Conservation (phyloP, 2,888 invertebrate genomes). For the Chymomyza caudatula region DNA sequence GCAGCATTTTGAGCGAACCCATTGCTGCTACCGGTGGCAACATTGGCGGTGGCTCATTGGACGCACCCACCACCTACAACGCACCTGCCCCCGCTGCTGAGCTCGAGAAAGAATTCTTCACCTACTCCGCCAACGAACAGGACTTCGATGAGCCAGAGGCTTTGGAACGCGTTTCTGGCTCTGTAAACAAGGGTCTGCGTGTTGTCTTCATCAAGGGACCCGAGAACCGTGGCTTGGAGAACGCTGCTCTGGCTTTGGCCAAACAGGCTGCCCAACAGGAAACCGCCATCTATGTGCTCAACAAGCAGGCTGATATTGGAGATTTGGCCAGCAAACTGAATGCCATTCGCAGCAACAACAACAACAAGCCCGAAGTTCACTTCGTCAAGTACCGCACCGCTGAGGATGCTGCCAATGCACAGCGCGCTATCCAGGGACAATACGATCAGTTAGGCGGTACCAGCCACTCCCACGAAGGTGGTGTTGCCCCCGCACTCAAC, state of each 20-base stretch:
- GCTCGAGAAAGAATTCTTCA: conserved; percentile 65
- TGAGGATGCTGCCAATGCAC: conserved; percentile 71
- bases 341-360: conserved; percentile 45
- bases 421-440: conserved; percentile 66
- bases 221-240: conserved; percentile 64
- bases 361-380: conserved; percentile 72
- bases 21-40: neutral
- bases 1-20: conserved; percentile 11
- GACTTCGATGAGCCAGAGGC: conserved; percentile 58
- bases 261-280: conserved; percentile 68
- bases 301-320: conserved; percentile 67
- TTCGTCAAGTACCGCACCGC: conserved; percentile 75
- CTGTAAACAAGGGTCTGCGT: conserved; percentile 62
- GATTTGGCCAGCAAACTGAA: conserved; percentile 61
- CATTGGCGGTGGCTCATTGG: conserved; percentile 17
- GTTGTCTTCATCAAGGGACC: conserved; percentile 72
- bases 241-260: conserved; percentile 67
- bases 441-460: conserved; percentile 65
- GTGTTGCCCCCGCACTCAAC: conserved; percentile 65
- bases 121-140: conserved; percentile 66
- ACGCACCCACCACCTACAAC: conserved; percentile 43
- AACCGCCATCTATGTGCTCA: conserved; percentile 74
- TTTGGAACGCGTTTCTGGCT: conserved; percentile 39
- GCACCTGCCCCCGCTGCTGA: conserved; percentile 53
- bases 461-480: conserved; percentile 58